Percentiles rank a stretch among this genome's conserved stretches.
phyloP scores from a whole-genome alignment of 1,140 invertebrate species.

The Andrena cerasifolii region DNA sequence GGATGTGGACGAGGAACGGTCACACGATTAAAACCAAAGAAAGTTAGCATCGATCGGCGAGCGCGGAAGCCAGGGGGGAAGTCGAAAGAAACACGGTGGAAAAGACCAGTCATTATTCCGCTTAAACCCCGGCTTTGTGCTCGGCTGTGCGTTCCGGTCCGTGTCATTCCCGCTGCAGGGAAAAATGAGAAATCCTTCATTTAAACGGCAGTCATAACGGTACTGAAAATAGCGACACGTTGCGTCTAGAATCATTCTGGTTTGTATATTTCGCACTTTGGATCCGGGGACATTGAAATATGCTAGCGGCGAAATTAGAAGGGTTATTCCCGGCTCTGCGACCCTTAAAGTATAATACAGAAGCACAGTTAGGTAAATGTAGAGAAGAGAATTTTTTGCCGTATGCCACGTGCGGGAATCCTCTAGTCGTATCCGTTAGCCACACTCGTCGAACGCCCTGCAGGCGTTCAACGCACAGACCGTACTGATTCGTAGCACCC shows the following conservation, averaged over 20 bases:
- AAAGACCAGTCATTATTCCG: constrained; percentile 1
- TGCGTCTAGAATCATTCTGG: background rate
- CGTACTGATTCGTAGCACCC: too few species aligned
- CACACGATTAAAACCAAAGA: background rate
- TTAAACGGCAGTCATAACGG: constrained; percentile 7
- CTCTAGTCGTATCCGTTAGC: too few species aligned
- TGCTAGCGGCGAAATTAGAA: too few species aligned
- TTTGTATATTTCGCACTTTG: background rate
- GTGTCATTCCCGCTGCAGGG: background rate
- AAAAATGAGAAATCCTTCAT: constrained; percentile 28
- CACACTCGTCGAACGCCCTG: too few species aligned
- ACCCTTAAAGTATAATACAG: too few species aligned
- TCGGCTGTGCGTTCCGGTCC: background rate
- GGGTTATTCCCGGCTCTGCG: too few species aligned
- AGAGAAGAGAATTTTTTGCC: too few species aligned
- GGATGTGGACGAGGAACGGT: background rate
- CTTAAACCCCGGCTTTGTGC: background rate
- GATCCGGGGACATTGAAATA: too few species aligned
- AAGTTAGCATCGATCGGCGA: constrained; percentile 17
- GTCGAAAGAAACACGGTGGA: background rate
- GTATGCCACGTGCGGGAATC: too few species aligned
- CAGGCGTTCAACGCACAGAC: too few species aligned
- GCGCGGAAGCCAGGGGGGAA: background rate
- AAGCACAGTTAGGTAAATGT: too few species aligned
- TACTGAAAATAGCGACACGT: constrained; percentile 8